phyloP scores from a whole-genome alignment of 35 echinoderm and acorn worm genomes.

The Patiria miniata region DNA sequence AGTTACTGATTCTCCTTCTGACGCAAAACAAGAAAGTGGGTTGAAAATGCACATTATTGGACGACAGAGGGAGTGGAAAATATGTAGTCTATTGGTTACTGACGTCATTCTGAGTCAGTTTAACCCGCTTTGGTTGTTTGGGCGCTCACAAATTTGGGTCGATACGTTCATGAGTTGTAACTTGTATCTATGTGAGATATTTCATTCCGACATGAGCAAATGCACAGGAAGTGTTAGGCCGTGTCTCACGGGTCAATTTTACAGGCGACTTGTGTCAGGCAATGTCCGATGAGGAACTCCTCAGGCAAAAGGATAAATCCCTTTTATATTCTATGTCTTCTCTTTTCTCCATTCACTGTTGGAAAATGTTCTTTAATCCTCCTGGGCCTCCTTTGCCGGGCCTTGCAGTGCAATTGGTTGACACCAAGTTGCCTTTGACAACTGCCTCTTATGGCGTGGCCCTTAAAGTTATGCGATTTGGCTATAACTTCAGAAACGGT shows the following conservation, averaged over 20 bases:
- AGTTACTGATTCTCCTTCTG: background rate
- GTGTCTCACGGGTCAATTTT: background rate
- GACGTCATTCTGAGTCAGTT: background rate
- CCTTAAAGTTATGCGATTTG: too few species aligned
- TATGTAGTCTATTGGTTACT: background rate
- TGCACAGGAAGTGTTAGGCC: background rate
- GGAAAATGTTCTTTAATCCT: too few species aligned
- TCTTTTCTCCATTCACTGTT: too few species aligned
- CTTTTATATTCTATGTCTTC: too few species aligned
- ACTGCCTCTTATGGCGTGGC: too few species aligned
- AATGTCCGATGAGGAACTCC: background rate
- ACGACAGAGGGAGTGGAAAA: background rate
- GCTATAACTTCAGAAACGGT: too few species aligned
- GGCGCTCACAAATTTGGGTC: background rate
- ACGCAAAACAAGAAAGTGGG: conserved; percentile 1
- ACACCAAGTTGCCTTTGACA: too few species aligned
- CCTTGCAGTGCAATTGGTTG: too few species aligned
- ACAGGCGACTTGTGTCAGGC: background rate
- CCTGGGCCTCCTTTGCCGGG: too few species aligned
- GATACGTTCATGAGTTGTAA: background rate
- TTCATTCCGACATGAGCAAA: background rate
- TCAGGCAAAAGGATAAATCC: too few species aligned
- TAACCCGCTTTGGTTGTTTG: background rate
- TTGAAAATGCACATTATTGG: background rate
- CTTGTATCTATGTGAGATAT: background rate